Evolutionary conservation across 2,888 invertebrate genomes (phyloP).

Genomic region (Cantharis flavilabris): DNA sequence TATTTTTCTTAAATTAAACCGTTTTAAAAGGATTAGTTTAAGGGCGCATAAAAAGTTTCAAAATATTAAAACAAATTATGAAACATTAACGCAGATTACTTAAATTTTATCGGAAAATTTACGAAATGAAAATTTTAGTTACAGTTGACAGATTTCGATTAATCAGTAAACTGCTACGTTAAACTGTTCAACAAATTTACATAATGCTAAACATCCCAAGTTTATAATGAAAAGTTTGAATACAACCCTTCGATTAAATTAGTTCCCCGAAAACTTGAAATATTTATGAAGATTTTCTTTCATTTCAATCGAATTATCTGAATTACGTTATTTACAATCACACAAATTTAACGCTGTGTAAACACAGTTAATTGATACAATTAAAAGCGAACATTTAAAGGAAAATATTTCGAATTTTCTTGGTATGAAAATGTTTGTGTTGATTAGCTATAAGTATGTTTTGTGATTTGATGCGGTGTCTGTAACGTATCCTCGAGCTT

Average conservation of each 20-base stretch:
- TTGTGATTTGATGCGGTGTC: not conserved
- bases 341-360: not conserved
- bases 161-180: slow-evolving; percentile 1
- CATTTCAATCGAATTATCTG: not conserved
- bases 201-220: slow-evolving; percentile 8
- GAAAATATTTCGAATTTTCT: not conserved
- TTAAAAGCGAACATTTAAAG: not conserved
- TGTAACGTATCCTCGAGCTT: not conserved
- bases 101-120: not conserved
- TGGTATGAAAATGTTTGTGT: not conserved
- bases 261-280: not conserved
- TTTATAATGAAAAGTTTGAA: slow-evolving; percentile 3
- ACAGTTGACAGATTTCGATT: not conserved
- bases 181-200: slow-evolving; percentile 7
- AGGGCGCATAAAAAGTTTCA: not conserved
- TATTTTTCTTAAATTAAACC: not conserved
- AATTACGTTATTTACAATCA: not conserved
- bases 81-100: not conserved
- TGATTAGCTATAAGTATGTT: slow-evolving; percentile 5
- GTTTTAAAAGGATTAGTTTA: not conserved
- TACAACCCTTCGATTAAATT: not conserved
- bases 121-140: not conserved
- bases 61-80: not conserved
- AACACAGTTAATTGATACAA: not conserved
- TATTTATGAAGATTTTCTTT: not conserved